A percentile compares a stretch with the other conserved stretches of the same genome.
Evolutionary conservation across 2,888 invertebrate species (phyloP).

Genomic region (Agelastica alni): DNA sequence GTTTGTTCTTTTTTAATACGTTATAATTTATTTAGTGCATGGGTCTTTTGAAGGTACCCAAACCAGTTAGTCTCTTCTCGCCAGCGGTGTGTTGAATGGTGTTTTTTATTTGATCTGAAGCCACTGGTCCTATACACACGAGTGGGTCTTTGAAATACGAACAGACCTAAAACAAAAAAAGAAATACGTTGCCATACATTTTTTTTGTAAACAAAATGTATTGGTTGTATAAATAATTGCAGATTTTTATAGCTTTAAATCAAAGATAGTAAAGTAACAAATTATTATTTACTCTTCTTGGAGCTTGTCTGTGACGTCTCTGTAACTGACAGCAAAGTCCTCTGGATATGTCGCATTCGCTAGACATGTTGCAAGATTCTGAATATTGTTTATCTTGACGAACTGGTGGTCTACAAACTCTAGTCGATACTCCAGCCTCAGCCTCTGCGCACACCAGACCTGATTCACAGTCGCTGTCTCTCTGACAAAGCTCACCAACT

Average conservation of each 20-base stretch:
- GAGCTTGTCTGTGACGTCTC: slow-evolving; percentile 81
- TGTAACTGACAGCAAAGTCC: slow-evolving; percentile 88
- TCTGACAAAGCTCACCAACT: slow-evolving; percentile 79
- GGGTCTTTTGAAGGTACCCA: slow-evolving; percentile 57
- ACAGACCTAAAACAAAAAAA: slow-evolving; percentile 66
- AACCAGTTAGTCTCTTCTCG: slow-evolving; percentile 75
- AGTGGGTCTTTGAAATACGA: slow-evolving; percentile 91
- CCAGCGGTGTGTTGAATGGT: slow-evolving; percentile 79
- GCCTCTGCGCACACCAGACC: slow-evolving; percentile 79
- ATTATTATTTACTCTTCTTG: slow-evolving; percentile 69
- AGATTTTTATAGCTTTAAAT: not conserved
- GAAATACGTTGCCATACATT: not conserved
- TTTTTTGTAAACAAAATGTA: no score
- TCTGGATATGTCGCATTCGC: slow-evolving; percentile 82
- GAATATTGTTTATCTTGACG: slow-evolving; percentile 81
- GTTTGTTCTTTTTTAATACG: not conserved
- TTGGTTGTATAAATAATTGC: not conserved
- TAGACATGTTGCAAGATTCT: slow-evolving; percentile 79
- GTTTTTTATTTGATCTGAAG: slow-evolving; percentile 73
- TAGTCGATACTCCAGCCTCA: slow-evolving; percentile 64
- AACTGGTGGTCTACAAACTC: slow-evolving; percentile 79
- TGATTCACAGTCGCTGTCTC: slow-evolving; percentile 83
- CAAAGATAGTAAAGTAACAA: not conserved
- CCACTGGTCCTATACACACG: slow-evolving; percentile 85
- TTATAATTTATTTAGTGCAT: slow-evolving; percentile 49